Base-by-base conservation (phyloP, 2,113 vertebrate species). In the Lagopus muta region DNA sequence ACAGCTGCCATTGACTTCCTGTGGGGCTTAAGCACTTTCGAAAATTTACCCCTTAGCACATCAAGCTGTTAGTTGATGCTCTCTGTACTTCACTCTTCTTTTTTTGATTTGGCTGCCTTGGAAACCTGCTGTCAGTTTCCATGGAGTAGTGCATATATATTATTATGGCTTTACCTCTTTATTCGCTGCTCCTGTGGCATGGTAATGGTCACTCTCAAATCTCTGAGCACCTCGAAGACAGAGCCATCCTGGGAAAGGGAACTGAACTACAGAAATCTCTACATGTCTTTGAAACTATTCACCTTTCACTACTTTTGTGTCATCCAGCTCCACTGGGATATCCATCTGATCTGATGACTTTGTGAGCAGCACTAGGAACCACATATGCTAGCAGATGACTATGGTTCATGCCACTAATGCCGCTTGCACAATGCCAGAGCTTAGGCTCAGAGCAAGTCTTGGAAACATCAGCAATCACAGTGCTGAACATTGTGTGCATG, bases 61-160 rank as follows among this genome's bases (percentile, higher is more conserved):
- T 70, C 71, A 71, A 93, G 85, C 57, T 92, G 77, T 85, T 89
- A 72, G 48, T 20, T 90, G 67, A 21, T 86, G 75, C 32, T 80
- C 79, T 93, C 82, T 88, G 67, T n/a, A 58, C 75, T 73, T 90
- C n/a, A 13, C 10, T 93, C 12, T 73, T 60, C 60, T 72, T 72
- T 87, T 92, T 86, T 88, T 76, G 12, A 64, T 91, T 94, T 71
- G 79, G 93, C 93, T 95, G 88, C 93, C 94, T 94, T 95, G 96
- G 94, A 95, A 96, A 95, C 93, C 67, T 82, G 24, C 55, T 74
- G 50, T 54, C 93, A 91, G 92, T 94, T 96, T 95, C 96, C 92
- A 95, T 83, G 92, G 94, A 88, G 90, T 60, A 80, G 43, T 36
- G 60, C 42, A 77, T 30, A 65, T 67, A 18, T 45, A n/a, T 75